These are phyloP conservation scores for Coptodon bakossiorum DNA, from an alignment of 2,113 vertebrate genomes.

Conservation along the genomic window DNA sequence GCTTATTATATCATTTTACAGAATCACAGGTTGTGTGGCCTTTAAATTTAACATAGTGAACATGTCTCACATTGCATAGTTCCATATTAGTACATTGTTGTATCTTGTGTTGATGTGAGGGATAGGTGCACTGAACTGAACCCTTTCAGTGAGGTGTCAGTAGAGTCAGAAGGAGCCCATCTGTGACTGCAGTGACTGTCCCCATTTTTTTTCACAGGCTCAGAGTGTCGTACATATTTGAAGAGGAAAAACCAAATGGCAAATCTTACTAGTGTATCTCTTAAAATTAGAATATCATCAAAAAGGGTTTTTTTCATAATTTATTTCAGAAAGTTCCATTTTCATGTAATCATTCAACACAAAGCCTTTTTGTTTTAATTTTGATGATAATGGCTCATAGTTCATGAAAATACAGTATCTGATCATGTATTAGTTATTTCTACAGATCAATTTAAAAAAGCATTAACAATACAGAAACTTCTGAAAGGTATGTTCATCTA, in stretches of 20 bases:
- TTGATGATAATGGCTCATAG: neutral
- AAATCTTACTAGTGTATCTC: neutral
- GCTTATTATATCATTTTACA: neutral
- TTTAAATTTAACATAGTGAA: neutral
- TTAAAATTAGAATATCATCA: neutral
- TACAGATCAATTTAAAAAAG: neutral
- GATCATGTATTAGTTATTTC: neutral
- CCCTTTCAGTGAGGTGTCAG: neutral
- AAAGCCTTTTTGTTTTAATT: neutral
- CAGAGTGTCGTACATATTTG: neutral
- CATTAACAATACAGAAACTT: neutral
- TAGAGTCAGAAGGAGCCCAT: neutral
- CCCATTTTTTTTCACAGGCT: neutral
- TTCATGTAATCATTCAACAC: neutral
- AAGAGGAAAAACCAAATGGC: neutral
- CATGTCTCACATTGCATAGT: neutral
- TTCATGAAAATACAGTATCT: neutral
- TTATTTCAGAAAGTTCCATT: neutral
- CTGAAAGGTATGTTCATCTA: neutral
- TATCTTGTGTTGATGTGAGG: neutral
- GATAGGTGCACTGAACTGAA: neutral
- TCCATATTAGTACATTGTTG: neutral
- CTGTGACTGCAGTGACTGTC: neutral
- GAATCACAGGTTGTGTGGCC: neutral
- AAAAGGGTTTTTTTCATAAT: fast-evolving